Base-by-base conservation (phyloP, 2,888 invertebrate genomes). In the Leucoptera coffeella region DNA sequence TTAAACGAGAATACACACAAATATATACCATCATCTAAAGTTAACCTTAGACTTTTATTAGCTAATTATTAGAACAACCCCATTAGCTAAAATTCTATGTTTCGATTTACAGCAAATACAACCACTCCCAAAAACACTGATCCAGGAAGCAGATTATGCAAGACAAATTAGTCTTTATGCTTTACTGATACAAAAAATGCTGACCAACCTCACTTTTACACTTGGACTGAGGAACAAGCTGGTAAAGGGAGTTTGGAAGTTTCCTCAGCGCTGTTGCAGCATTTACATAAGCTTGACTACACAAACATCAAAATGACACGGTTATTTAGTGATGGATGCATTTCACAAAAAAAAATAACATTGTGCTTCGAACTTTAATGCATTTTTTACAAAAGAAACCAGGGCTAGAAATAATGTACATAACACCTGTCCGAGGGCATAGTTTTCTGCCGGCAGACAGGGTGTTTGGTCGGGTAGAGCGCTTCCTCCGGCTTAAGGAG, bases 331-430 rank as follows among this genome's bases (percentile, higher is more conserved):
- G 29, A 29, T 15, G 29, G 29, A n/a, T 29, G 29, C 14, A 14
- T 17, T 21, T 25, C 20, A 10, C 29, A 29, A 22, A 29, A 29
- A 25, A 29, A 29, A 29, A 29, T 20, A 25, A 19, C 11, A 17
- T 20, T 13, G 25, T 29, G 8, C 4, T 29, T 9, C 14, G 21
- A n/a, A 29, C 25, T 14, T 9, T 14, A 7, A 12, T 27, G 10
- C 20, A 22, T 11, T 27, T 21, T n/a, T 14, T 27, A 12, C 20
- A 20, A 14, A 26, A 15, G 9, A 25, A 13, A 15, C n/a, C 22
- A 19, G 10, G 15, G 12, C 23, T 17, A 14, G n/a, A 9, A 15
- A 12, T 13, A 15, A 22, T 17, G 15, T 29, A 12, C 9, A 17
- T 17, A 12, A 20, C 14, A 15, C 28, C 28, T 9, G 24, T 24